Evolutionary conservation across 2,797 vertebrate genomes (phyloP).

Genomic region (Gambelia wislizenii): DNA sequence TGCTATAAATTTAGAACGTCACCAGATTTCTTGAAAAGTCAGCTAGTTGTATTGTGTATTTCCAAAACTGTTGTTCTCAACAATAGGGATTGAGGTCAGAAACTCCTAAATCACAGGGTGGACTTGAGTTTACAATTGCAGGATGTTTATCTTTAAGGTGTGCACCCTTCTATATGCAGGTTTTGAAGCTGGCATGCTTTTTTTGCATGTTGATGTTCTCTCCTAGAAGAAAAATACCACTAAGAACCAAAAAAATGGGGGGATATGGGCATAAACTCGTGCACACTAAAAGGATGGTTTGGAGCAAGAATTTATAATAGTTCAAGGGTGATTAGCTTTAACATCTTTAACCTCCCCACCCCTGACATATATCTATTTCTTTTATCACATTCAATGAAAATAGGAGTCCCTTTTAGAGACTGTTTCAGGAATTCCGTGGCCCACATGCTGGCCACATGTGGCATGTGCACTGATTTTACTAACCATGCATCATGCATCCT

Average conservation of each 20-base stretch:
- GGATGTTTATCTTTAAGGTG: slow-evolving; percentile 58
- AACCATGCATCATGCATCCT: background rate
- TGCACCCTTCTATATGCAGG: slow-evolving; percentile 47
- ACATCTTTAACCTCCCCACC: background rate
- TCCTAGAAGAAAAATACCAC: background rate
- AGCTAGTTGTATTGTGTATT: background rate
- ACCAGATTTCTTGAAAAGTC: slow-evolving; percentile 16
- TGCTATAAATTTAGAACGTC: background rate
- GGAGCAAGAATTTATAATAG: background rate
- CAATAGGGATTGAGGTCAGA: slow-evolving; percentile 3
- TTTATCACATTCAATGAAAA: background rate
- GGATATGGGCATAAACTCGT: no score
- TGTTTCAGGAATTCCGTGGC: background rate
- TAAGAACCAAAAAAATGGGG: background rate
- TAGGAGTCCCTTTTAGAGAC: background rate
- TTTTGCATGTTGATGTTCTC: background rate
- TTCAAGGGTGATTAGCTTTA: background rate
- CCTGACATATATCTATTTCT: background rate
- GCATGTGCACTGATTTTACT: background rate
- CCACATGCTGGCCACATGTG: background rate
- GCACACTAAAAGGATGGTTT: background rate
- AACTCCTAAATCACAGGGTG: slow-evolving; percentile 22
- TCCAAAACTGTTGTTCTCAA: background rate
- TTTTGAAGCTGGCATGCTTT: slow-evolving; percentile 36
- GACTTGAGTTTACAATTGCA: slow-evolving; percentile 52